phyloP scores from a whole-genome alignment of 2,888 invertebrate genomes.

The Macrosiphum euphorbiae region DNA sequence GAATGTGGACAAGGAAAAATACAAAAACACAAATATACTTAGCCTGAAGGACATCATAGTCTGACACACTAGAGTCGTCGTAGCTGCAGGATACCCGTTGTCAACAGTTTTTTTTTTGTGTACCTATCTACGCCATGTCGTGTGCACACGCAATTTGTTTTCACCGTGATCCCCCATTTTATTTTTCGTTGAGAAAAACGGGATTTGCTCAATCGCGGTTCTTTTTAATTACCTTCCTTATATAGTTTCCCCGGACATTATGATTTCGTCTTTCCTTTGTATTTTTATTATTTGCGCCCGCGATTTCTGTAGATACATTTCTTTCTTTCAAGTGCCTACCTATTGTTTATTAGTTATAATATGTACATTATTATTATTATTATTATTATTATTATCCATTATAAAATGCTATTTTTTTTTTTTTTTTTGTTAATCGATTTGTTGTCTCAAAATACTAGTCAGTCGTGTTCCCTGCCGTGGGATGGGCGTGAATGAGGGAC shows the following conservation, averaged over 20 bases:
- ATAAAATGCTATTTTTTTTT: background rate
- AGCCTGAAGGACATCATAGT: slow-evolving; percentile 74
- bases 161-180: background rate
- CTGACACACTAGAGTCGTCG: slow-evolving; percentile 69
- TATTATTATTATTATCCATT: background rate
- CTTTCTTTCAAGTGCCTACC: background rate
- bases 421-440: background rate
- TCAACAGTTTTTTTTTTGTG: background rate
- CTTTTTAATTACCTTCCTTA: background rate
- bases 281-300: background rate
- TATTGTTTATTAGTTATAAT: slow-evolving; percentile 1
- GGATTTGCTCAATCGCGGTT: background rate
- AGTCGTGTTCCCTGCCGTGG: background rate
- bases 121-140: background rate
- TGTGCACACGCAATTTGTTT: background rate
- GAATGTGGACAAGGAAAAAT: slow-evolving; percentile 74
- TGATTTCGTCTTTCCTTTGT: background rate
- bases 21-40: slow-evolving; percentile 77
- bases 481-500: background rate
- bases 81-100: slow-evolving; percentile 58
- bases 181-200: too few relatives aligned
- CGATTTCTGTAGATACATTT: background rate
- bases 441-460: slow-evolving; percentile 21
- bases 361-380: background rate
- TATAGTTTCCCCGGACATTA: background rate